Evolutionary conservation across 2,888 invertebrate genomes (phyloP).

Genomic region (Hypsopygia costalis): DNA sequence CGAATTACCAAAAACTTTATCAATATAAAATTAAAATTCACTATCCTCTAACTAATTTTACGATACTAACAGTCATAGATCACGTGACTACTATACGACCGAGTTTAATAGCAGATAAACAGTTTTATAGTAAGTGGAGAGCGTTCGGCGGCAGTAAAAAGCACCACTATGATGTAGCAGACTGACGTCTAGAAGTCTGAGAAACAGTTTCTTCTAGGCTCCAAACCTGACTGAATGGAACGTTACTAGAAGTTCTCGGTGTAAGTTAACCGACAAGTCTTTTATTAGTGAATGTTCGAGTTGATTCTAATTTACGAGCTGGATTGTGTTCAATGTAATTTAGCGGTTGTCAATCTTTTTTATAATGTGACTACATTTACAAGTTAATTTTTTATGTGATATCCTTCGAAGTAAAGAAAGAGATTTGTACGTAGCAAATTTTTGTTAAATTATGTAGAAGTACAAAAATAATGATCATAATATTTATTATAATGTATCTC

Average conservation of each 20-base stretch:
- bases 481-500: no score
- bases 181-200: conserved; percentile 21
- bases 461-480: no score
- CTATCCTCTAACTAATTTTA: conserved; percentile 6
- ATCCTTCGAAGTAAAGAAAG: no score
- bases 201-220: conserved; percentile 36
- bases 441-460: no score
- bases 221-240: conserved; percentile 39
- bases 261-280: conserved; percentile 41
- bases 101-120: conserved; percentile 10
- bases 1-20: no score
- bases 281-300: conserved; percentile 42
- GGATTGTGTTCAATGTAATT: conserved; percentile 15
- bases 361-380: no score
- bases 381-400: no score
- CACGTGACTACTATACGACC: neutral
- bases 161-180: conserved; percentile 16
- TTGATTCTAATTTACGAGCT: conserved; percentile 33
- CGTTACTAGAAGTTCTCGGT: conserved; percentile 39
- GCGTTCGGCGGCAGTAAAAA: conserved; percentile 3
- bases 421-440: no score
- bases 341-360: conserved; percentile 3
- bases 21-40: no score
- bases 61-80: conserved; percentile 5
- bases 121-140: conserved; percentile 8